Percentiles rank a stretch among this genome's conserved stretches.
phyloP scores from a whole-genome alignment of 1,140 invertebrate species.

The Drosophila athabasca region DNA sequence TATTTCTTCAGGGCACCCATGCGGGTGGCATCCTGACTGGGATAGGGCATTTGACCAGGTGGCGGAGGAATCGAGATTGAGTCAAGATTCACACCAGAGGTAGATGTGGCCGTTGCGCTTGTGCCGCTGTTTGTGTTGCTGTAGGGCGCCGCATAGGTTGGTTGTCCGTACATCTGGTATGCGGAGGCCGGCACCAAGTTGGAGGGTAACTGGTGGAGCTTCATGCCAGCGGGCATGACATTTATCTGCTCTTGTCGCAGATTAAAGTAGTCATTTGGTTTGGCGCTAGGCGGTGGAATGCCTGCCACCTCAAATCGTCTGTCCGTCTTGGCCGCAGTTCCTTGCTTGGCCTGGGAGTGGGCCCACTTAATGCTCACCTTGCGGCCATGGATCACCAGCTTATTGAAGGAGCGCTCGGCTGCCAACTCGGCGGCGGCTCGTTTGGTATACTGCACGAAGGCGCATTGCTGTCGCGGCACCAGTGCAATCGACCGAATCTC shows the following conservation, averaged over 20 bases:
- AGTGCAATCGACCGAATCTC: constrained; percentile 97
- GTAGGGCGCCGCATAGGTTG: constrained; percentile 84
- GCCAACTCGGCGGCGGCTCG: constrained; percentile 95
- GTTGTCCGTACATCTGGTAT: constrained; percentile 86
- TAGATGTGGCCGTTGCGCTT: constrained; percentile 34
- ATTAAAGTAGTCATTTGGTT: constrained; percentile 92
- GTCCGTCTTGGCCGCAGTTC: constrained; percentile 83
- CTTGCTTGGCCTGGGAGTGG: constrained; percentile 90
- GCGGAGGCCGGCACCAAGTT: constrained; percentile 85
- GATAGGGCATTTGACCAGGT: constrained; percentile 91
- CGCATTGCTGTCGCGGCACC: constrained; percentile 97
- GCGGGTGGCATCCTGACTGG: constrained; percentile 96
- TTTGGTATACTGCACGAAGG: constrained; percentile 98
- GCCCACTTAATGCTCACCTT: constrained; percentile 99
- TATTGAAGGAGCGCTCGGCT: constrained; percentile 98
- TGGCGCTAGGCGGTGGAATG: constrained; percentile 87
- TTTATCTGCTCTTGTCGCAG: constrained; percentile 86
- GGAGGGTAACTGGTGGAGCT: constrained; percentile 84
- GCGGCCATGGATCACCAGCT: constrained; percentile 93
- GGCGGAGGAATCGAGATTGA: constrained; percentile 85
- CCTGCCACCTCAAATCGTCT: constrained; percentile 91
- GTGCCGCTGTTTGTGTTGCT: constrained; percentile 51
- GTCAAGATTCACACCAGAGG: constrained; percentile 61
- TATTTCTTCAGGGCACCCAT: constrained; percentile 88
- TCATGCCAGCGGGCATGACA: constrained; percentile 85